Base-by-base conservation (phyloP, 2,113 vertebrate genomes). In the Myotis brandtii region DNA sequence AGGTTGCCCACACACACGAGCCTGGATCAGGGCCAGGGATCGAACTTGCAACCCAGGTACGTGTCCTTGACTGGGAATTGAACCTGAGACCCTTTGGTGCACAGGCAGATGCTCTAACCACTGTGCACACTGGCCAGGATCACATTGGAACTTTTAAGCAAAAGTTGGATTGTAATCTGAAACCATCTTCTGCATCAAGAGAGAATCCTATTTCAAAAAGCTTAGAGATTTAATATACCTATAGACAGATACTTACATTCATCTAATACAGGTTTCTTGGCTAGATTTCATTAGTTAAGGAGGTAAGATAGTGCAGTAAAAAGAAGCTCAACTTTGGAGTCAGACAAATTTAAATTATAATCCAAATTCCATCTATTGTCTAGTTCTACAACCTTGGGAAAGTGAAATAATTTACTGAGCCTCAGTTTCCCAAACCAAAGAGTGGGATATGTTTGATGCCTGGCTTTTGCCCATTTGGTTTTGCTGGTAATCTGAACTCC, bases 261-360 rank as follows among this genome's bases (percentile, higher is more conserved):
- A 11, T 81, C 30, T 1, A 76, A 1, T 72, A 76, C 23, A 32
- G 46, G n/a, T 52, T 76, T 77, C 79, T 16, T 77, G 34, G 11
- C 40, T 88, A 75, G 52, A 82, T 83, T 96, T 82, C 64, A 95
- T 82, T 89, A 59, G 37, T 48, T 83, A 88, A 62, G 67, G 48
- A 93, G 69, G 62, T 4, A 89, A 86, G 25, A 50, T 2, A 59
- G 25, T 5, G 0, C 8, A 72, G 14, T 30, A 32, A 83, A 66
- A 95, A 86, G 21, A 67, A 87, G 69, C 9, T 46, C 13, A 69
- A 59, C 37, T 89, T 84, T 69, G 52, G 16, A 80, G 32, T 50
- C 6, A 90, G 48, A 56, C 8, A 81, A 75, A 73, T 70, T 86
- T 77, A 76, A 64, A 50, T 69, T 91, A 72, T 12, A 69, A 59